Base-by-base conservation (phyloP, 2,113 vertebrate species). In the Mastomys coucha region DNA sequence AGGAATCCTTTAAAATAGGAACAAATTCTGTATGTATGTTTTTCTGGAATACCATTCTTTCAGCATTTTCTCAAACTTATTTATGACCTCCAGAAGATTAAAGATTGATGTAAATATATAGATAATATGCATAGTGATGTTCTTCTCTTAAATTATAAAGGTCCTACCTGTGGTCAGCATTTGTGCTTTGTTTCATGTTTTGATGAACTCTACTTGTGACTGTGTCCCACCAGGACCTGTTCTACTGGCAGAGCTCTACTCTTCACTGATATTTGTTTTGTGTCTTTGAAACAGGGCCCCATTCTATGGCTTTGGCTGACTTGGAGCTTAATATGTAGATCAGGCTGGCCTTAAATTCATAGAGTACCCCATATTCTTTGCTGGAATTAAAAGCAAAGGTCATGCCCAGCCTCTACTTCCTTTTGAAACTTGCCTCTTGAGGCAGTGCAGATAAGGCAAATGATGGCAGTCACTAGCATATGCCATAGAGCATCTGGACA, bases 21-120 rank as follows among this genome's bases (percentile, higher is more conserved):
- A 24, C 89, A 42, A 96, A 86, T 77, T 96, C 91, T 96, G 39
- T 87, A 22, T 81, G 51, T 94, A 58, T 73, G n/a, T 39, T 91
- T 86, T 94, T 96, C 75, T 94, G 58, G 31, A 51, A 75, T 94
- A n/a, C 82, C n/a, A 77, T 90, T 91, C 63, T 97, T 78, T 89
- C 51, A 96, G n/a, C 33, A 73, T 78, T 91, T 92, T 95, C 39
- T 97, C 14, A 49, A 75, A 39, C 13, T 92, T 96, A 82, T 17
- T 31, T 96, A 31, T 96, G 70, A 67, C 5, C 19, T 20, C 67
- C 36, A 53, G 63, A 86, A 39, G 80, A 60, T 60, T 60, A 26
- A 82, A 60, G 19, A 56, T 58, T 58, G 20, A 39, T 58, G 2
- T 58, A 81, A 39, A 36, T 82, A 7, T 58, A 58, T 92, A 81